These are phyloP conservation scores for Chloroceryle aenea DNA, from an alignment of 2,113 vertebrate genomes.

Conservation along the genomic window DNA sequence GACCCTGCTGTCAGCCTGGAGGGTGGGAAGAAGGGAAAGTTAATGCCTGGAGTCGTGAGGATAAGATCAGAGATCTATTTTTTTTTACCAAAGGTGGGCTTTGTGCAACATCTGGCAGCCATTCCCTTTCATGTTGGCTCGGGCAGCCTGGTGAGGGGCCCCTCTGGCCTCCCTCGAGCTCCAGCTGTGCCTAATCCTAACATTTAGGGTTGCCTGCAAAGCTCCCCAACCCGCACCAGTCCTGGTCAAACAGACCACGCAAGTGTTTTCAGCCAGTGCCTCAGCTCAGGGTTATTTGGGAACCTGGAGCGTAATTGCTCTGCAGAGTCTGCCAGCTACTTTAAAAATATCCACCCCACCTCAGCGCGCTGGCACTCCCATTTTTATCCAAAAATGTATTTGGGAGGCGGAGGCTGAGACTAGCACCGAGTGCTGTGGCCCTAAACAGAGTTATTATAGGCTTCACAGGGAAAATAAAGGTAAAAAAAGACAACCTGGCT, in stretches of 20 bases:
- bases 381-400: neutral
- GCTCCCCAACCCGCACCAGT: neutral
- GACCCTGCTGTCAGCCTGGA: fast-evolving
- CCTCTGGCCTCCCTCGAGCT: neutral
- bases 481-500: neutral
- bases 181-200: neutral
- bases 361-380: neutral
- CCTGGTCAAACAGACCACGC: fast-evolving
- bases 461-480: neutral
- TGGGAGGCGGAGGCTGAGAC: neutral
- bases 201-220: neutral
- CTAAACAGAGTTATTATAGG: neutral
- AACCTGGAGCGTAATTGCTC: neutral
- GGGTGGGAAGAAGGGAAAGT: neutral
- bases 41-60: neutral
- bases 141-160: neutral
- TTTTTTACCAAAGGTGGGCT: neutral
- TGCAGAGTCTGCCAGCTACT: slow-evolving; percentile 22
- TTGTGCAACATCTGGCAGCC: slow-evolving; percentile 36
- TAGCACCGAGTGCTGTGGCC: neutral
- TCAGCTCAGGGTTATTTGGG: neutral
- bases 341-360: slow-evolving; percentile 39
- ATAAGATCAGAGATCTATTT: neutral
- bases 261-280: neutral
- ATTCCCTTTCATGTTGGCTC: neutral